Evolutionary conservation across 2,888 invertebrate genomes (phyloP).

Genomic region (Crocallis elinguaria): DNA sequence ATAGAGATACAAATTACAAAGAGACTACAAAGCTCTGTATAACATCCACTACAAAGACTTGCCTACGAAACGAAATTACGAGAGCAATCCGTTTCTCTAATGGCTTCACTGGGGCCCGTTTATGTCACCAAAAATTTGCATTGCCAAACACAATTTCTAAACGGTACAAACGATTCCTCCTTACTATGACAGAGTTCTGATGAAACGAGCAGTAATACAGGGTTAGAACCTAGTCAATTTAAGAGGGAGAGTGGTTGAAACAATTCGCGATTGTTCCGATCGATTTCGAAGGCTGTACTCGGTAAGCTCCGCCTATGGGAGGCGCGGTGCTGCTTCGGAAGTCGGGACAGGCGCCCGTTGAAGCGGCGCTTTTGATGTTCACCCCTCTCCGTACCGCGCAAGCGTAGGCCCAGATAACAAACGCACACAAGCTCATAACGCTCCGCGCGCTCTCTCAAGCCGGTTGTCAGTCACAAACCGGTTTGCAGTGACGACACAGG

Average conservation of each 20-base stretch:
- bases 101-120: slow-evolving; percentile 67
- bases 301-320: slow-evolving; percentile 79
- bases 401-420: slow-evolving; percentile 69
- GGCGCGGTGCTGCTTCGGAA: slow-evolving; percentile 79
- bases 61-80: slow-evolving; percentile 81
- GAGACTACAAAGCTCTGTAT: slow-evolving; percentile 62
- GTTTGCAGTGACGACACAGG: slow-evolving; percentile 75
- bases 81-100: slow-evolving; percentile 77
- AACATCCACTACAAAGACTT: slow-evolving; percentile 71
- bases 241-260: slow-evolving; percentile 47
- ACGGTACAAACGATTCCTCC: slow-evolving; percentile 43
- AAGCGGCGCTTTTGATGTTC: slow-evolving; percentile 76
- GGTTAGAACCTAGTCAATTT: slow-evolving; percentile 56
- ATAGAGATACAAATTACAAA: slow-evolving; percentile 68
- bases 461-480: slow-evolving; percentile 80
- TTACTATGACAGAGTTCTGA: slow-evolving; percentile 59
- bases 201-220: not conserved
- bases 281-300: slow-evolving; percentile 80
- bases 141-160: slow-evolving; percentile 56
- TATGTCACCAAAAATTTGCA: slow-evolving; percentile 81
- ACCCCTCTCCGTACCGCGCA: slow-evolving; percentile 64
- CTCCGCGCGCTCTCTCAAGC: slow-evolving; percentile 80
- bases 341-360: slow-evolving; percentile 75
- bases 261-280: slow-evolving; percentile 73
- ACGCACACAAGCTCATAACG: slow-evolving; percentile 82